A percentile compares a stretch with the other conserved stretches of the same genome.
These are phyloP conservation scores for Myopa tessellatipennis DNA, from an alignment of 2,888 invertebrate genomes.

Conservation along the genomic window DNA sequence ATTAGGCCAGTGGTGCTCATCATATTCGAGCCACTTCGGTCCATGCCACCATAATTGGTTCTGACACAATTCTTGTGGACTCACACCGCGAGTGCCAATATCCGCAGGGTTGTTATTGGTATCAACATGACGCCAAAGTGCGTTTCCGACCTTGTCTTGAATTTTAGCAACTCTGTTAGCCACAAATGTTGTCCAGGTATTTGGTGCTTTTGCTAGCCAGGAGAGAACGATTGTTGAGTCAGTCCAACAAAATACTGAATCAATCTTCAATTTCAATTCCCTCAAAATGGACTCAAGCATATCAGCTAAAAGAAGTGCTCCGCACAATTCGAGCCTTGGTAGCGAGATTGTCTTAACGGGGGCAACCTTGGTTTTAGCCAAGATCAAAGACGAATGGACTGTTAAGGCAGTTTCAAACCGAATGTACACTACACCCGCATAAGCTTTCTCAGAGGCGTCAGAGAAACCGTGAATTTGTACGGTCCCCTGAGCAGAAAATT, in stretches of 20 bases:
- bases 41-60: too few relatives aligned
- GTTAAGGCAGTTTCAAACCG: not conserved
- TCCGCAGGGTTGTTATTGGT: conserved; percentile 8
- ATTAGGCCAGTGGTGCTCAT: not conserved
- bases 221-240: conserved; percentile 16
- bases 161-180: not conserved
- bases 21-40: not conserved
- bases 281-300: not conserved
- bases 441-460: conserved; percentile 43
- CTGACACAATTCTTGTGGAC: too few relatives aligned
- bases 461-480: conserved; percentile 40
- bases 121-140: conserved; percentile 14
- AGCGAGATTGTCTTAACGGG: too few relatives aligned
- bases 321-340: conserved; percentile 13
- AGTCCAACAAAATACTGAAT: conserved; percentile 5
- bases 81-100: conserved; percentile 29
- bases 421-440: conserved; percentile 14
- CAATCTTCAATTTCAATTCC: not conserved
- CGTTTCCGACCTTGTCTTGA: not conserved
- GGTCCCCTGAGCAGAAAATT: not conserved
- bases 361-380: too few relatives aligned
- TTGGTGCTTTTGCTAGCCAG: conserved; percentile 16
- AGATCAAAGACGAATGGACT: not conserved
- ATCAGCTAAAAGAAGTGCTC: not conserved
- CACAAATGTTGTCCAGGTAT: not conserved